Conservation (phyloP, 1,140 invertebrate genomes). For the Papilio aristodemus region DNA sequence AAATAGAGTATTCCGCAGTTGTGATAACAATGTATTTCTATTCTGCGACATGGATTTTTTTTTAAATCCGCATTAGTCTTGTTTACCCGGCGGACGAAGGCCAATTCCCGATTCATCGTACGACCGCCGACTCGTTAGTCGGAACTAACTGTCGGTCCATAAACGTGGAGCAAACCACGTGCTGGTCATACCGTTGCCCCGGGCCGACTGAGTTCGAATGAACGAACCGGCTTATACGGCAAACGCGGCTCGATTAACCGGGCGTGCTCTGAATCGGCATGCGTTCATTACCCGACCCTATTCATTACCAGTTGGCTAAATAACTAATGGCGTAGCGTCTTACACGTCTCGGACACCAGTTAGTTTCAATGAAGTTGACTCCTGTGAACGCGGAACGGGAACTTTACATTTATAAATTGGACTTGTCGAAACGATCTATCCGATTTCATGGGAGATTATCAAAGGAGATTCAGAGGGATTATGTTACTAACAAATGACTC, state of each 20-base stretch:
- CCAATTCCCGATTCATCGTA: slow-evolving; percentile 34
- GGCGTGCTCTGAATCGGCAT: slow-evolving; percentile 66
- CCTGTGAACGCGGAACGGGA: slow-evolving; percentile 31
- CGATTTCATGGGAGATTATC: not conserved
- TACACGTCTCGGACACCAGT: slow-evolving; percentile 55
- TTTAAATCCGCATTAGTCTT: not conserved
- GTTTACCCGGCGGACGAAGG: slow-evolving; percentile 37
- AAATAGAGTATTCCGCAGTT: no score
- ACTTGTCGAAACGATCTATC: not conserved
- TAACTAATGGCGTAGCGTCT: slow-evolving; percentile 57
- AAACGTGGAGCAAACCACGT: slow-evolving; percentile 44
- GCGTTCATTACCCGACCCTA: slow-evolving; percentile 67
- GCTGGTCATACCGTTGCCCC: slow-evolving; percentile 44
- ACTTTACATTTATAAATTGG: slow-evolving; percentile 1
- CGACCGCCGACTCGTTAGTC: slow-evolving; percentile 37
- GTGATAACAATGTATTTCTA: no score
- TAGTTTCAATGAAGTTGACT: slow-evolving; percentile 59
- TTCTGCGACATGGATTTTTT: no score
- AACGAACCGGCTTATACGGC: slow-evolving; percentile 30
- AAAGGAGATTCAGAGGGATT: not conserved
- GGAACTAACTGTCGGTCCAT: slow-evolving; percentile 50
- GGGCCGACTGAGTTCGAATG: slow-evolving; percentile 7
- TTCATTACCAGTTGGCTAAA: slow-evolving; percentile 63
- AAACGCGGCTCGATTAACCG: slow-evolving; percentile 62
- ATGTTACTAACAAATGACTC: not conserved